These are phyloP conservation scores for Alentia gelatinosa DNA, from an alignment of 2,888 invertebrate genomes.

Conservation along the genomic window DNA sequence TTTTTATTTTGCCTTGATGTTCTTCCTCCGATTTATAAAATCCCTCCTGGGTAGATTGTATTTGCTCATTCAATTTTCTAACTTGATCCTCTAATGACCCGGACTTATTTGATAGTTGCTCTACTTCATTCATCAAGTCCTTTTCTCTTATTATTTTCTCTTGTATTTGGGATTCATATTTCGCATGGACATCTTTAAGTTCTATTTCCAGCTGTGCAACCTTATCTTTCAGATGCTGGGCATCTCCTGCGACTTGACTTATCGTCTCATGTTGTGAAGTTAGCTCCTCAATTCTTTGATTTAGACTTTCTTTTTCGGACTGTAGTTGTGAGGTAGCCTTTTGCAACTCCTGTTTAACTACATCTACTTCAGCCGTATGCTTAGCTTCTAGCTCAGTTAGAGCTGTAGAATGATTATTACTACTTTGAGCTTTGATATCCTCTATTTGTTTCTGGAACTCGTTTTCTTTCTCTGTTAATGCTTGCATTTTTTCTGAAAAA, in stretches of 20 bases:
- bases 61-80: neutral
- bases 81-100: neutral
- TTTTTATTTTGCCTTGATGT: slow-evolving; percentile 48
- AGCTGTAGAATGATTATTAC: slow-evolving; percentile 57
- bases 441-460: slow-evolving; percentile 31
- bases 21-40: neutral
- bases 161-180: slow-evolving; percentile 47
- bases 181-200: neutral
- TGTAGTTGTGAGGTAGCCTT: slow-evolving; percentile 55
- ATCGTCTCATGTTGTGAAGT: slow-evolving; percentile 12
- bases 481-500: slow-evolving; percentile 46
- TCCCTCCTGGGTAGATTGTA: neutral
- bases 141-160: slow-evolving; percentile 7
- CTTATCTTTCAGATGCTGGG: neutral
- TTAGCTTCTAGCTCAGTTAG: slow-evolving; percentile 64
- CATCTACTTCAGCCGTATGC: slow-evolving; percentile 70
- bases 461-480: neutral
- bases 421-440: neutral
- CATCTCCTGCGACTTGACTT: neutral
- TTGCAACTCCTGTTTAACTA: slow-evolving; percentile 62
- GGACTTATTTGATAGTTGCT: neutral
- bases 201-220: neutral
- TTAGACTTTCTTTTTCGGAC: neutral
- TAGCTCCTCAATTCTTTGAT: neutral
- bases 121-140: neutral